Conservation (phyloP, 2,797 vertebrate species). For the Bovichtus diacanthus region DNA sequence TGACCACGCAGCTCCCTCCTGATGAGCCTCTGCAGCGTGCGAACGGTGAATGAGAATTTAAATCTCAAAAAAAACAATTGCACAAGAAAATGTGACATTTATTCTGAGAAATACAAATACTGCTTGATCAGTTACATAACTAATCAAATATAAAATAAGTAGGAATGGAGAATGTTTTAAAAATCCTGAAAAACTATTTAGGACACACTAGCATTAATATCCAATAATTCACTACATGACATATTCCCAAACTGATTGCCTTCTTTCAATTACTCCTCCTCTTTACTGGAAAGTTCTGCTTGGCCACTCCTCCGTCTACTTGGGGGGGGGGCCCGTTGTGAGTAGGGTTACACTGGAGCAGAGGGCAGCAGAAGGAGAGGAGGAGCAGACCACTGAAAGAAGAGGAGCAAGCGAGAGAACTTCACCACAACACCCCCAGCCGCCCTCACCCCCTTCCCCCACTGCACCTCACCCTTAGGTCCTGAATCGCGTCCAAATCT, state of each 20-base stretch:
- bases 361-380: conserved; percentile 19
- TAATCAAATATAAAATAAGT: background rate
- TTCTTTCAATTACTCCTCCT: conserved; percentile 3
- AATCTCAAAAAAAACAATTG: background rate
- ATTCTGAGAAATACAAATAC: background rate
- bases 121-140: background rate
- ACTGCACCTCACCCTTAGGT: conserved; percentile 71
- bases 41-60: background rate
- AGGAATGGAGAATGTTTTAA: too few species aligned
- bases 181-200: background rate
- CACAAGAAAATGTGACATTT: background rate
- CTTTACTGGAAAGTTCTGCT: conserved; percentile 11
- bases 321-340: background rate
- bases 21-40: background rate
- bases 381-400: conserved; percentile 18
- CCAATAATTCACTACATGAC: background rate
- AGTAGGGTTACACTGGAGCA: conserved; percentile 6
- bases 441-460: conserved; percentile 15
- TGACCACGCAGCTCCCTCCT: background rate
- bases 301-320: conserved; percentile 39
- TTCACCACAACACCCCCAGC: conserved; percentile 65
- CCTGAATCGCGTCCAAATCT: conserved; percentile 88
- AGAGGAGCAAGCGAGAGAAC: conserved; percentile 30
- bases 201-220: background rate
- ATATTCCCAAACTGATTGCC: background rate